phyloP scores from a whole-genome alignment of 1,140 invertebrate genomes.

The Heliconius congener region DNA sequence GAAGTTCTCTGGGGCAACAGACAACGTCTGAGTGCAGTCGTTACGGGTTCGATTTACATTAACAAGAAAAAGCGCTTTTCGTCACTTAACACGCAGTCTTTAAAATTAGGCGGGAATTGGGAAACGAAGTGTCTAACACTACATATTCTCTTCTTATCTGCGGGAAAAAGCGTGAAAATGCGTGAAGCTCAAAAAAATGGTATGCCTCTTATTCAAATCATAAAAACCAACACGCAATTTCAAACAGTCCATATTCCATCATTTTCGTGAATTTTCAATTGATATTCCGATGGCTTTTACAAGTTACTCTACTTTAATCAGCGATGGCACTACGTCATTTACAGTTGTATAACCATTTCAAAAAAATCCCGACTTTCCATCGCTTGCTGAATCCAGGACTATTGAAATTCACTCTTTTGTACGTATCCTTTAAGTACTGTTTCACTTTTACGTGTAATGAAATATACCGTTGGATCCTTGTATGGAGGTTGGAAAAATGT shows the following conservation, averaged over 20 bases:
- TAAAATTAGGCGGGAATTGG: too few species aligned
- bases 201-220: neutral
- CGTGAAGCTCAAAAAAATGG: neutral
- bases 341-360: slow-evolving; percentile 7
- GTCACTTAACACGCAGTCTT: too few species aligned
- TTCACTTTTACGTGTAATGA: slow-evolving; percentile 2
- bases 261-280: neutral
- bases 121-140: too few species aligned
- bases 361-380: neutral
- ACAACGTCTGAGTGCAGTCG: too few species aligned
- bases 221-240: neutral
- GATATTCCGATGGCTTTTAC: neutral
- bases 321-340: slow-evolving; percentile 10
- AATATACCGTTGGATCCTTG: neutral
- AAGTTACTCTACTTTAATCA: slow-evolving; percentile 1
- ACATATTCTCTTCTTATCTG: too few species aligned
- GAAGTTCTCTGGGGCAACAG: too few species aligned
- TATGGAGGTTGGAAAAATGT: slow-evolving; percentile 6
- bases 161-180: too few species aligned
- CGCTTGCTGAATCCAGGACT: neutral
- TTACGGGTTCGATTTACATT: too few species aligned
- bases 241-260: neutral
- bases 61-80: too few species aligned
- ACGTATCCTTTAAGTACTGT: slow-evolving; percentile 4
- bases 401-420: slow-evolving; percentile 12